Conservation (phyloP, 2,888 invertebrate species). For the Cantharis lateralis region DNA sequence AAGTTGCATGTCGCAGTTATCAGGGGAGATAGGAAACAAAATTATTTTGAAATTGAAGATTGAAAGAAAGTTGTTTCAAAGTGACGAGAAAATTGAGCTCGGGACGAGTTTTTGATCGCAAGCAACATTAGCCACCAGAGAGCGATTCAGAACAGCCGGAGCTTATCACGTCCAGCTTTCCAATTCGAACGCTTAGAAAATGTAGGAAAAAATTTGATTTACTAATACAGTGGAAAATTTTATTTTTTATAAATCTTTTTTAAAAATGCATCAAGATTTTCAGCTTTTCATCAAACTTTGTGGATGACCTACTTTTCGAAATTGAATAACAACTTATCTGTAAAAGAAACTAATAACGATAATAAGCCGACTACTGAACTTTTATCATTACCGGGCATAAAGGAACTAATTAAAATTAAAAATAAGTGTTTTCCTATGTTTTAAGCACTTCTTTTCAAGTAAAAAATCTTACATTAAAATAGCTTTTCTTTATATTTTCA, state of each 20-base stretch:
- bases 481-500: conserved; percentile 6
- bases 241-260: not conserved
- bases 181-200: conserved; percentile 26
- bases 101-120: conserved; percentile 49
- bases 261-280: not conserved
- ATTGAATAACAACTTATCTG: conserved; percentile 22
- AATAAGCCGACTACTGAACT: conserved; percentile 24
- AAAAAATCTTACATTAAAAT: conserved; percentile 20
- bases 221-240: not conserved
- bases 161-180: conserved; percentile 33
- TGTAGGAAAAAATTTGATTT: conserved; percentile 12
- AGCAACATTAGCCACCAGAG: conserved; percentile 48
- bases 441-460: conserved; percentile 13
- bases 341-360: conserved; percentile 19
- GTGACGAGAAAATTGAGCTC: conserved; percentile 48
- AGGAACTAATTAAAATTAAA: conserved; percentile 30
- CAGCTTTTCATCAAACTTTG: not conserved
- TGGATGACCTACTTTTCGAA: conserved; percentile 10
- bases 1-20: conserved; percentile 41
- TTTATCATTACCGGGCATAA: conserved; percentile 25
- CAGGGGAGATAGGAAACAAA: conserved; percentile 38
- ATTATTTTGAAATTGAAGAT: conserved; percentile 46
- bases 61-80: conserved; percentile 50
- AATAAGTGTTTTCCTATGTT: conserved; percentile 23
- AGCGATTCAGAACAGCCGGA: conserved; percentile 42